A percentile compares a stretch with the other conserved stretches of the same genome.
These are phyloP conservation scores for Sebastes cheni DNA, from an alignment of 2,797 vertebrate genomes.

Conservation along the genomic window DNA sequence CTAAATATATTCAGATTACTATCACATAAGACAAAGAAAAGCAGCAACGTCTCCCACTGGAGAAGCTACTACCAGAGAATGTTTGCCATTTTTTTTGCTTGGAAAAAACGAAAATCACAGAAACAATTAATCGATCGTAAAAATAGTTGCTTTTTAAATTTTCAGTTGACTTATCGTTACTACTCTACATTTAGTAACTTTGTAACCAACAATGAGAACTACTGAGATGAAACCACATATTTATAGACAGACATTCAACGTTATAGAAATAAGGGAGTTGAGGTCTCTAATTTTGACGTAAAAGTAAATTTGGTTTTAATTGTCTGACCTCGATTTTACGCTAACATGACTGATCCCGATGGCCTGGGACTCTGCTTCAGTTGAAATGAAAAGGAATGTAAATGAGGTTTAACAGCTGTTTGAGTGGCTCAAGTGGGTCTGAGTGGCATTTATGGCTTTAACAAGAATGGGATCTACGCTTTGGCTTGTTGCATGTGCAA, in stretches of 20 bases:
- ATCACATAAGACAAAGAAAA: not conserved
- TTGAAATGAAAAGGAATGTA: slow-evolving; percentile 18
- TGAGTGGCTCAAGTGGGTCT: not conserved
- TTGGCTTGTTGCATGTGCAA: slow-evolving; percentile 60
- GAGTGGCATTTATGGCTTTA: slow-evolving; percentile 57
- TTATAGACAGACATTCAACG: not conserved
- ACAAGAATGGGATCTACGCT: slow-evolving; percentile 44
- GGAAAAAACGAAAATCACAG: too few relatives aligned
- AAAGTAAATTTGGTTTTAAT: slow-evolving; percentile 5
- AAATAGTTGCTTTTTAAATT: not conserved
- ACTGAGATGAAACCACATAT: not conserved
- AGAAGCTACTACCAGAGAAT: not conserved
- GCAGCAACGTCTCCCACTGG: not conserved
- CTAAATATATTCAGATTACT: not conserved
- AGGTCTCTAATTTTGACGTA: not conserved
- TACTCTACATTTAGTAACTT: not conserved
- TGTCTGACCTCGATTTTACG: not conserved
- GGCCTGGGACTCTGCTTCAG: not conserved
- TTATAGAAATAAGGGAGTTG: not conserved
- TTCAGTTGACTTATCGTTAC: not conserved
- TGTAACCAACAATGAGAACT: not conserved
- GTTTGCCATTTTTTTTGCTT: not conserved
- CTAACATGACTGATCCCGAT: not conserved
- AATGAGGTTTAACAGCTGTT: slow-evolving; percentile 12
- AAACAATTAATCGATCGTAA: not conserved